A percentile compares a stretch with the other conserved stretches of the same genome.
These are phyloP conservation scores for Dilophus febrilis DNA, from an alignment of 2,888 invertebrate species.

Conservation along the genomic window DNA sequence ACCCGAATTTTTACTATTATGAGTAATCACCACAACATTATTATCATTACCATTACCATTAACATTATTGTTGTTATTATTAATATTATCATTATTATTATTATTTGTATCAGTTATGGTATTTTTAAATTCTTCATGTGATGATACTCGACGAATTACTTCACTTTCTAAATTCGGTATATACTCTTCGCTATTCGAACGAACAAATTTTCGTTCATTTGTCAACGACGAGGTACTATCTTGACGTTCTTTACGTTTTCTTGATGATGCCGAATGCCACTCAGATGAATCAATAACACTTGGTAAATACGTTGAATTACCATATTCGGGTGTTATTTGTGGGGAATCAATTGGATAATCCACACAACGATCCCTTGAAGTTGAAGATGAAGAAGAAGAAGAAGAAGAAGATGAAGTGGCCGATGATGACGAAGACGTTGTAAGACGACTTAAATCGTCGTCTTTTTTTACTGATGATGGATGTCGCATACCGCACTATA, in stretches of 20 bases:
- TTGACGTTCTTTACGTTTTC: slow-evolving; percentile 45
- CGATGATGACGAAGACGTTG: slow-evolving; percentile 28
- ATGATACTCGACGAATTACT: slow-evolving; percentile 40
- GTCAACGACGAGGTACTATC: slow-evolving; percentile 39
- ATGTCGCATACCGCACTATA: slow-evolving; percentile 33
- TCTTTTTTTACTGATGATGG: slow-evolving; percentile 32
- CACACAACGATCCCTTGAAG: slow-evolving; percentile 1
- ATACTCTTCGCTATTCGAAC: slow-evolving; percentile 43
- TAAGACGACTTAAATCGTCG: slow-evolving; percentile 33
- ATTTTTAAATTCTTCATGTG: slow-evolving; percentile 41
- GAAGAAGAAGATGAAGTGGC: too few species aligned
- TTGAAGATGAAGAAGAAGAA: not conserved
- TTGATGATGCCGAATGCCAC: slow-evolving; percentile 29
- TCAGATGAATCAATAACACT: slow-evolving; percentile 29
- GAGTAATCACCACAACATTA: slow-evolving; percentile 5
- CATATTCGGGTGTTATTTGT: slow-evolving; percentile 2
- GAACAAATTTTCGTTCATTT: slow-evolving; percentile 41
- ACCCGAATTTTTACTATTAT: slow-evolving; percentile 7
- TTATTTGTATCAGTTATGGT: slow-evolving; percentile 15
- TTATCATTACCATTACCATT: slow-evolving; percentile 5
- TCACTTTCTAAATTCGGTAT: slow-evolving; percentile 20
- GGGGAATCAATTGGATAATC: slow-evolving; percentile 3
- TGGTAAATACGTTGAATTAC: slow-evolving; percentile 26
- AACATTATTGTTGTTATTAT: slow-evolving; percentile 1
- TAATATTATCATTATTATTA: slow-evolving; percentile 1